A percentile compares a stretch with the other conserved stretches of the same genome.
phyloP scores from a whole-genome alignment of 2,797 vertebrate species.

The Periophthalmus magnuspinnatus region DNA sequence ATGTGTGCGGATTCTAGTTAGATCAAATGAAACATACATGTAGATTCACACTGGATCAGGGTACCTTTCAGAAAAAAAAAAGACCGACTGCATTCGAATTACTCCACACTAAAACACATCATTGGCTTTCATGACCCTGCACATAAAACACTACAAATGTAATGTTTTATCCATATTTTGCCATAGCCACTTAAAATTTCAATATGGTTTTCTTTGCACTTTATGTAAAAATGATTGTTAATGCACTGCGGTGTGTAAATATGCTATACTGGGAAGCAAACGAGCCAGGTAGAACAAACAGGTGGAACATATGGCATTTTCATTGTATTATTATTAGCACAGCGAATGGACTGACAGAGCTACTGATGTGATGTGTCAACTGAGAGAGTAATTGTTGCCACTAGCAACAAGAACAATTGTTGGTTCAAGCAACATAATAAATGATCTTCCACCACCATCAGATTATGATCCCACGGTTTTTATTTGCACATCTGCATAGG shows the following conservation, averaged over 20 bases:
- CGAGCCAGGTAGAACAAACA: not conserved
- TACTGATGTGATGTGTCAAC: conserved; percentile 2
- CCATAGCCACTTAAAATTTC: not conserved
- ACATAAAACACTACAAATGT: not conserved
- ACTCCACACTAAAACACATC: not conserved
- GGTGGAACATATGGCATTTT: conserved; percentile 8
- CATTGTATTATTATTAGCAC: conserved; percentile 2
- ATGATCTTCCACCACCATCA: not conserved
- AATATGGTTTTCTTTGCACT: no score
- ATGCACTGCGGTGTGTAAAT: not conserved
- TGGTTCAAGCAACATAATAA: conserved; percentile 8
- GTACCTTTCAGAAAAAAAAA: not conserved
- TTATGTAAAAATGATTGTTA: not conserved
- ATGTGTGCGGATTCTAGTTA: conserved; percentile 26
- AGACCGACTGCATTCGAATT: not conserved
- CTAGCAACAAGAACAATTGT: conserved; percentile 7
- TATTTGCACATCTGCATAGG: conserved; percentile 4
- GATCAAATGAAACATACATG: not conserved
- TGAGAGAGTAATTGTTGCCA: conserved; percentile 9
- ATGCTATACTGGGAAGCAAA: not conserved
- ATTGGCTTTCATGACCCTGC: not conserved
- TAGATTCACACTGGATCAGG: not conserved
- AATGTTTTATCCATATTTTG: not conserved
- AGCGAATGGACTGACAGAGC: not conserved
- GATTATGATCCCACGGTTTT: conserved; percentile 10